Percentiles rank a stretch among this genome's conserved stretches.
These are phyloP conservation scores for Rhingia campestris DNA, from an alignment of 2,888 invertebrate genomes.

Conservation along the genomic window DNA sequence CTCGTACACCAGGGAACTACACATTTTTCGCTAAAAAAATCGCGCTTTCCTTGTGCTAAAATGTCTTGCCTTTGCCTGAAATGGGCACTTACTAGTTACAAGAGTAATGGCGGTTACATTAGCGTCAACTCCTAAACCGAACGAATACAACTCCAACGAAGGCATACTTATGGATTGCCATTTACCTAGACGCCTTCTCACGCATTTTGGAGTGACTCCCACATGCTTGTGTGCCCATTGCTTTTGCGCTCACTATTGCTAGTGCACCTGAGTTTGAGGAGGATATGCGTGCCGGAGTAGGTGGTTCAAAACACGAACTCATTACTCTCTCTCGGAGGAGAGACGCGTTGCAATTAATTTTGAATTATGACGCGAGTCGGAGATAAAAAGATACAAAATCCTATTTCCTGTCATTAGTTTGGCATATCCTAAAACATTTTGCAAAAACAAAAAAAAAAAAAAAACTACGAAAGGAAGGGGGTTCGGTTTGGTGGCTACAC, in stretches of 20 bases:
- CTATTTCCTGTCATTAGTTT: constrained; percentile 55
- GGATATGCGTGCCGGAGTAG: constrained; percentile 55
- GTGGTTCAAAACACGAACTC: constrained; percentile 64
- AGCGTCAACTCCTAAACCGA: constrained; percentile 25
- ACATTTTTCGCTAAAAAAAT: constrained; percentile 1
- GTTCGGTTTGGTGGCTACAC: neutral
- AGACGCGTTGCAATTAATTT: constrained; percentile 58
- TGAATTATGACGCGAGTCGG: constrained; percentile 56
- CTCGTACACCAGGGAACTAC: constrained; percentile 15
- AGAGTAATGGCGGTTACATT: constrained; percentile 43
- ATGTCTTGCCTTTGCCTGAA: constrained; percentile 2
- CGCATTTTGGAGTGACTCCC: constrained; percentile 32
- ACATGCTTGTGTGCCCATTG: constrained; percentile 1
- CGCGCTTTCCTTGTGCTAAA: neutral
- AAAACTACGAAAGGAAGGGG: neutral
- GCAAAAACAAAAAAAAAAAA: neutral
- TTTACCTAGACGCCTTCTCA: constrained; percentile 41
- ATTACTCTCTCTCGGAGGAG: constrained; percentile 42
- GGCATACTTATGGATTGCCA: constrained; percentile 27
- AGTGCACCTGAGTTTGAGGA: constrained; percentile 53
- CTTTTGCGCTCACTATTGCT: neutral
- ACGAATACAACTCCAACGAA: constrained; percentile 13
- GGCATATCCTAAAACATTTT: constrained; percentile 35
- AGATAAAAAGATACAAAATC: constrained; percentile 47
- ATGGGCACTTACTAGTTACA: constrained; percentile 7